Conservation (phyloP, 2,113 vertebrate species). For the Anguilla japonica region DNA sequence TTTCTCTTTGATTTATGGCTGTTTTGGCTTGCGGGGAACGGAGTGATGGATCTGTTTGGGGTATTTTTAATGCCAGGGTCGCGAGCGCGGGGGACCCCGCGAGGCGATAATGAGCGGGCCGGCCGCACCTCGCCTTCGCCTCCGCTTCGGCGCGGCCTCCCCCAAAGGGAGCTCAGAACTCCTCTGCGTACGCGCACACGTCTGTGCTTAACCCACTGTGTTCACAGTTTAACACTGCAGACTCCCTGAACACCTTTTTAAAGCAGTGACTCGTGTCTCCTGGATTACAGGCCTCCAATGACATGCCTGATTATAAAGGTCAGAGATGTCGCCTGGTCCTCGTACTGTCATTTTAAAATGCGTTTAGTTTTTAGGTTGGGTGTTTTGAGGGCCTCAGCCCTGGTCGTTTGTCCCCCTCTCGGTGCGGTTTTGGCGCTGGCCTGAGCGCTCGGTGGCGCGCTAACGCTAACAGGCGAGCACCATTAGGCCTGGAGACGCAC, state of each 20-base stretch:
- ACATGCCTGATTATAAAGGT: background rate
- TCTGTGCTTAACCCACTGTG: background rate
- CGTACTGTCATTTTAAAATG: too few species aligned
- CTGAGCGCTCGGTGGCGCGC: background rate
- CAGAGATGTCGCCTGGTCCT: too few species aligned
- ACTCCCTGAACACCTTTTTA: too few species aligned
- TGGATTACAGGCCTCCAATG: background rate
- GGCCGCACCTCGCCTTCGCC: background rate
- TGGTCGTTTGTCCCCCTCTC: background rate
- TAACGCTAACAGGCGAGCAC: background rate
- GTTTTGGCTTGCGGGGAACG: slow-evolving; percentile 64
- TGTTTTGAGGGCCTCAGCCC: too few species aligned
- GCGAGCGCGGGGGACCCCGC: background rate
- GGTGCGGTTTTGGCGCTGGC: background rate
- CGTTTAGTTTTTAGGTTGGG: too few species aligned
- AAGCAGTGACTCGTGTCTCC: too few species aligned
- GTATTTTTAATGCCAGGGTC: slow-evolving; percentile 52
- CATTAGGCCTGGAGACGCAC: background rate
- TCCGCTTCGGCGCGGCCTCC: background rate
- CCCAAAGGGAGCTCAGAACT: background rate
- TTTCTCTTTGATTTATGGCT: slow-evolving; percentile 72
- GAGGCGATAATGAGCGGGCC: background rate
- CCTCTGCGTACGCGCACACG: background rate
- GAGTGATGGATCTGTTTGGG: slow-evolving; percentile 66
- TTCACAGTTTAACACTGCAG: background rate